Evolutionary conservation across 2,888 invertebrate species (phyloP).

Genomic region (Hirtodrosophila duncani): DNA sequence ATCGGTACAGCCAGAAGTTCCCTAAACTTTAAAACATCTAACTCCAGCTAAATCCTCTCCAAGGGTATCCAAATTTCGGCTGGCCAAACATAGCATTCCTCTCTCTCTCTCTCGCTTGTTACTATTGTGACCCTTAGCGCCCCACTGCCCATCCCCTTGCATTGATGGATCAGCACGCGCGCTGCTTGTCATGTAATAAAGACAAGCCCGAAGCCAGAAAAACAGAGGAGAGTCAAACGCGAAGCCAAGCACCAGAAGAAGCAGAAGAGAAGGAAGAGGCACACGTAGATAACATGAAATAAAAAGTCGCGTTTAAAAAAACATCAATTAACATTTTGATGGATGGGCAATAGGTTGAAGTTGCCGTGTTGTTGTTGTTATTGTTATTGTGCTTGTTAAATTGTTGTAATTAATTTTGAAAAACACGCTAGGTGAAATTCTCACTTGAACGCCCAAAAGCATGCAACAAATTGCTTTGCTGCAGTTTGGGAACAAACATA

Average conservation of each 20-base stretch:
- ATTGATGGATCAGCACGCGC: slow-evolving; percentile 64
- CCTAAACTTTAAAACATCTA: slow-evolving; percentile 21
- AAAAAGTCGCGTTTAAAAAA: too few relatives aligned
- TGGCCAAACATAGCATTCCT: not conserved
- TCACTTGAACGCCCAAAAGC: slow-evolving; percentile 51
- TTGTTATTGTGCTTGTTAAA: too few relatives aligned
- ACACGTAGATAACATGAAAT: not conserved
- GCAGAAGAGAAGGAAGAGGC: slow-evolving; percentile 10
- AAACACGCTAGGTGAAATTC: not conserved
- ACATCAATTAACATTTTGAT: slow-evolving; percentile 69
- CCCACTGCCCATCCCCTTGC: slow-evolving; percentile 13
- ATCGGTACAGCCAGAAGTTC: too few relatives aligned
- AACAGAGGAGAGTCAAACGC: not conserved
- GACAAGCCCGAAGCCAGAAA: slow-evolving; percentile 28
- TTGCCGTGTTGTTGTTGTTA: slow-evolving; percentile 25
- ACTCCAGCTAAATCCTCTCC: not conserved
- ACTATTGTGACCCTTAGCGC: too few relatives aligned
- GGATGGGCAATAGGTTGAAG: slow-evolving; percentile 40
- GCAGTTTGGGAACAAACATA: too few relatives aligned
- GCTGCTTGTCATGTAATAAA: slow-evolving; percentile 63
- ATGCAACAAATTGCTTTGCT: too few relatives aligned
- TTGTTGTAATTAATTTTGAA: slow-evolving; percentile 59
- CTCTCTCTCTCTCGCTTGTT: not conserved
- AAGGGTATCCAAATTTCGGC: not conserved
- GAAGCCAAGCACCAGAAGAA: not conserved